Percentiles rank a stretch among this genome's conserved stretches.
Evolutionary conservation across 2,888 invertebrate genomes (phyloP).

Genomic region (Balanococcus diminutus): DNA sequence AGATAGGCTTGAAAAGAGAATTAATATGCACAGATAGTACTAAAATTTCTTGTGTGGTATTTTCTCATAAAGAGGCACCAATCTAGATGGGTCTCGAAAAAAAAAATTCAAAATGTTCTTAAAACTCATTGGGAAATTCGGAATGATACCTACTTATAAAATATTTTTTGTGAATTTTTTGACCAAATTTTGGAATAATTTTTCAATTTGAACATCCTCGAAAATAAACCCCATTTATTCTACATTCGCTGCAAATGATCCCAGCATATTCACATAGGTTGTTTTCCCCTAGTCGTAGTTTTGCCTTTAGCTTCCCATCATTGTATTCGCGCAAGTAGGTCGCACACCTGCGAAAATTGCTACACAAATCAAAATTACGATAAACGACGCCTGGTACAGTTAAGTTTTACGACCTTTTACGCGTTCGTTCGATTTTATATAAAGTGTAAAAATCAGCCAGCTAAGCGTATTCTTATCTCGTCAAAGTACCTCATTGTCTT

Average conservation of each 20-base stretch:
- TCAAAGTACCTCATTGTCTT: constrained; percentile 10
- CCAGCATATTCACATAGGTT: neutral
- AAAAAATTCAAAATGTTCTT: too few relatives aligned
- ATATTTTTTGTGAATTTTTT: too few relatives aligned
- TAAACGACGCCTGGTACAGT: neutral
- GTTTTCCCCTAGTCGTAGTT: neutral
- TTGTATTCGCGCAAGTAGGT: constrained; percentile 33
- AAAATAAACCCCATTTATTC: neutral
- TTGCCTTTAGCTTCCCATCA: neutral
- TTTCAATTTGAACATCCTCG: neutral
- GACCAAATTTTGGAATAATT: too few relatives aligned
- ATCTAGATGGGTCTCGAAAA: too few relatives aligned
- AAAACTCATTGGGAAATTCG: too few relatives aligned
- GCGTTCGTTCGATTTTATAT: neutral
- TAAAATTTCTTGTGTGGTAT: too few relatives aligned
- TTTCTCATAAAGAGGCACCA: too few relatives aligned
- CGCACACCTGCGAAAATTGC: constrained; percentile 28
- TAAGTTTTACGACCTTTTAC: constrained; percentile 20
- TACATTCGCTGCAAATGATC: neutral
- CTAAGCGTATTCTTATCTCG: constrained; percentile 42
- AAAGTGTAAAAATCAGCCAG: neutral
- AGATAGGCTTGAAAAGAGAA: too few relatives aligned
- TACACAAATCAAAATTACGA: neutral
- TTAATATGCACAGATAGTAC: too few relatives aligned
- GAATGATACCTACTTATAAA: too few relatives aligned